These are phyloP conservation scores for Blastomussa wellsi DNA, from an alignment of 92 coral and sea anemone genomes.

Conservation along the genomic window DNA sequence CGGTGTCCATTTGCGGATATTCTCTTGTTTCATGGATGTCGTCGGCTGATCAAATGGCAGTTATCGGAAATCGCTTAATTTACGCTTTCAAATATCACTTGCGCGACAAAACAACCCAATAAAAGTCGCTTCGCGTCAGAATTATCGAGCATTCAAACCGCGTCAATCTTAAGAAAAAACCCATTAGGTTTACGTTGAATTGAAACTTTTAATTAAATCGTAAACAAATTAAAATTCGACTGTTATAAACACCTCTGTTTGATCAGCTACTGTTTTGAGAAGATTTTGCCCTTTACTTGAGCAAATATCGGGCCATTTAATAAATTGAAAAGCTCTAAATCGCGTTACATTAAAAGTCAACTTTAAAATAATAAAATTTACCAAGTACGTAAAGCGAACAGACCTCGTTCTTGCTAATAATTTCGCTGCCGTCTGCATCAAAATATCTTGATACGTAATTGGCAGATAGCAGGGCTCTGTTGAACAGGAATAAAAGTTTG, in stretches of 20 bases:
- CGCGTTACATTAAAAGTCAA: conserved; percentile 3
- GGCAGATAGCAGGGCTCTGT: conserved; percentile 34
- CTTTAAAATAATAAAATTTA: neutral
- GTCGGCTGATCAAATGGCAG: conserved; percentile 19
- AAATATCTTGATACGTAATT: conserved; percentile 45
- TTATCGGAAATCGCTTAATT: neutral
- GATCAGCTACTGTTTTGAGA: neutral
- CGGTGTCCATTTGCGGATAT: neutral
- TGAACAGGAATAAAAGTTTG: neutral
- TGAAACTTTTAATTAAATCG: neutral
- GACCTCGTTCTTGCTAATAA: conserved; percentile 25
- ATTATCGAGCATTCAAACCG: neutral
- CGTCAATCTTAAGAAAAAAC: neutral
- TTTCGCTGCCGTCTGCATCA: conserved; percentile 30
- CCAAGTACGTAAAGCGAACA: neutral
- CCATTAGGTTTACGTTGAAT: neutral
- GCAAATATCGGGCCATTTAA: conserved; percentile 20
- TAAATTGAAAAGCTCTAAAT: neutral
- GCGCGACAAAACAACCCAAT: neutral
- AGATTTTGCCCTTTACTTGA: neutral
- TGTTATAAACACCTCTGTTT: conserved; percentile 10
- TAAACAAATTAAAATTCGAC: conserved; percentile 1
- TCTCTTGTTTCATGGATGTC: conserved; percentile 20
- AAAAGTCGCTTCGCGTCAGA: neutral
- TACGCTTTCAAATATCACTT: conserved; percentile 5